Evolutionary conservation across 2,797 vertebrate species (phyloP).

Genomic region (Sorex maritimensis): DNA sequence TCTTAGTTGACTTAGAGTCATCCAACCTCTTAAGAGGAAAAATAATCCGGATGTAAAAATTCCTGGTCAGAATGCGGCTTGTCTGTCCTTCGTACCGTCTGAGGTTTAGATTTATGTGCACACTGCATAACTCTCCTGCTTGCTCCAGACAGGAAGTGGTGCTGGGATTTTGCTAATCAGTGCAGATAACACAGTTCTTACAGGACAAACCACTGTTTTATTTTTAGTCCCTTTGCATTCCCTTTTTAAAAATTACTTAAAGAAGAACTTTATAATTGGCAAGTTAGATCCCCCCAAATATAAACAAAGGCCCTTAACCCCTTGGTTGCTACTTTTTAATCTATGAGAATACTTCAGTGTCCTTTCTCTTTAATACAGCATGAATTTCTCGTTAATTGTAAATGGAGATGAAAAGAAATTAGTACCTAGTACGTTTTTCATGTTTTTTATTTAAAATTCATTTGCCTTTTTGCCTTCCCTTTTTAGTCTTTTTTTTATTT

Average conservation of each 20-base stretch:
- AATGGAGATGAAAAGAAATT: conserved; percentile 36
- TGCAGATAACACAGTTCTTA: conserved; percentile 83
- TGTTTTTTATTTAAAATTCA: not conserved
- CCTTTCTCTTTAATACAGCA: not conserved
- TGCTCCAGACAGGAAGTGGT: conserved; percentile 82
- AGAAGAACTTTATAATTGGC: conserved; percentile 76
- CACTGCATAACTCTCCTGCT: not conserved
- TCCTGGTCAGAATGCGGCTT: conserved; percentile 13
- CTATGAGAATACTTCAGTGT: not conserved
- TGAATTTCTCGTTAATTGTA: conserved; percentile 41
- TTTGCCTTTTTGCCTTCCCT: not conserved
- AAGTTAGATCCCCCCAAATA: conserved; percentile 66
- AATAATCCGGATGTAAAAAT: conserved; percentile 51
- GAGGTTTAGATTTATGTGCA: conserved; percentile 32
- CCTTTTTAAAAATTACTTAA: conserved; percentile 80
- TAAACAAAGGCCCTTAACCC: not conserved
- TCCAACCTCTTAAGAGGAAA: not conserved
- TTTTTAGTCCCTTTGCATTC: conserved; percentile 87
- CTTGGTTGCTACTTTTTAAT: conserved; percentile 48
- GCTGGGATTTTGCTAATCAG: conserved; percentile 81
- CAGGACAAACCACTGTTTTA: conserved; percentile 75
- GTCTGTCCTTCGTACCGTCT: not conserved
- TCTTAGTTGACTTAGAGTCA: not conserved
- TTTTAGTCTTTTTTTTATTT: not conserved
- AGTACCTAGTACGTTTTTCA: not conserved